Evolutionary conservation across 2,888 invertebrate species (phyloP).

Genomic region (Sclerodermus sp.): DNA sequence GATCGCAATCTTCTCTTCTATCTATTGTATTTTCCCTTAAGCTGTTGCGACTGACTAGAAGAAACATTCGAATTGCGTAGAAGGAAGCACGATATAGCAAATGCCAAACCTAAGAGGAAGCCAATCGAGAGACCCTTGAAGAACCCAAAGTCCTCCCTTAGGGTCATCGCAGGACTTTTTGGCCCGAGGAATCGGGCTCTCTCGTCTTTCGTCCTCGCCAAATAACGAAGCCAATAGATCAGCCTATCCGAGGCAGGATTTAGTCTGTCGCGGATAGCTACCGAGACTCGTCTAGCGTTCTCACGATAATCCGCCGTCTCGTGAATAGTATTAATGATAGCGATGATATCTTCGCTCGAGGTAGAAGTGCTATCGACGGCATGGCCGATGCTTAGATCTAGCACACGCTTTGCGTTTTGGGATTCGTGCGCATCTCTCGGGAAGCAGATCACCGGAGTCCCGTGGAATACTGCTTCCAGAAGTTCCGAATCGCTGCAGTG

Average conservation of each 20-base stretch:
- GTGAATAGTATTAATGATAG: conserved; percentile 35
- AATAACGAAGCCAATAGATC: conserved; percentile 46
- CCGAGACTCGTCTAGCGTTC: conserved; percentile 41
- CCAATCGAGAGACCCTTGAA: conserved; percentile 45
- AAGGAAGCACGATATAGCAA: conserved; percentile 13
- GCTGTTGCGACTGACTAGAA: conserved; percentile 5
- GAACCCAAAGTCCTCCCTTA: conserved; percentile 40
- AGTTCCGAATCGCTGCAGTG: conserved; percentile 51
- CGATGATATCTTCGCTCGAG: conserved; percentile 27
- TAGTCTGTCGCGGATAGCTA: conserved; percentile 48
- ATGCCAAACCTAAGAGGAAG: background rate
- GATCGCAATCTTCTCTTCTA: conserved; percentile 2
- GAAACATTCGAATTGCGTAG: conserved; percentile 9
- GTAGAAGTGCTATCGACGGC: conserved; percentile 24
- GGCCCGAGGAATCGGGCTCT: conserved; percentile 34
- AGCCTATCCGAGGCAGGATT: conserved; percentile 49
- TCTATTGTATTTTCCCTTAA: conserved; percentile 31
- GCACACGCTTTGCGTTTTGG: conserved; percentile 39
- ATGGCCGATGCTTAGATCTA: conserved; percentile 40
- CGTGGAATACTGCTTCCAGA: conserved; percentile 48
- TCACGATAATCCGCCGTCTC: conserved; percentile 42
- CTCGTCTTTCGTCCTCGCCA: conserved; percentile 41
- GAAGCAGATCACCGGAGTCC: conserved; percentile 51
- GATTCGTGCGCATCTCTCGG: conserved; percentile 43
- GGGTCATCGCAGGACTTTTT: conserved; percentile 32